phyloP scores from a whole-genome alignment of 2,113 vertebrate genomes.

The Proteles cristata region DNA sequence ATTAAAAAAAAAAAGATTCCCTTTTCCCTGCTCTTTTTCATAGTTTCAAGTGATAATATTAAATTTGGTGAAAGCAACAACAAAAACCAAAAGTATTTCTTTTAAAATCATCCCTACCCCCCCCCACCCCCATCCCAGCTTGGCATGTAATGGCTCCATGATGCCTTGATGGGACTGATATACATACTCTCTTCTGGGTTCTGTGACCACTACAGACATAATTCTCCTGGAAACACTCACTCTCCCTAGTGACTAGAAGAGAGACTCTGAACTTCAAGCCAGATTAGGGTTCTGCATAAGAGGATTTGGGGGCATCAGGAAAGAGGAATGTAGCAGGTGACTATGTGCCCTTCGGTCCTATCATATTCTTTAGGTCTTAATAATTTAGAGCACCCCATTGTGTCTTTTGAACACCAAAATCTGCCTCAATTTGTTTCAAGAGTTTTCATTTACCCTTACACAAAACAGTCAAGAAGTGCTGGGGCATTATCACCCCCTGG shows the following conservation, averaged over 20 bases:
- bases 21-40: background rate
- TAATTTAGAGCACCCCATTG: background rate
- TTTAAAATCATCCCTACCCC: background rate
- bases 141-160: background rate
- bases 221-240: background rate
- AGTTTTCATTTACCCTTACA: background rate
- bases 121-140: background rate
- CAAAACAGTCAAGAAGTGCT: background rate
- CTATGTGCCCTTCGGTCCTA: background rate
- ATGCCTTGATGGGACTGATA: background rate
- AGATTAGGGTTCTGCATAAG: background rate
- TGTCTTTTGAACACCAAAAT: background rate
- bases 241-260: background rate
- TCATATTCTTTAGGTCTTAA: background rate
- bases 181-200: background rate
- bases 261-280: background rate
- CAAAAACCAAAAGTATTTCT: background rate
- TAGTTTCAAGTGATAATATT: slow-evolving; percentile 22
- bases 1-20: background rate
- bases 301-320: background rate
- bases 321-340: background rate
- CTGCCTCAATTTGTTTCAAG: background rate
- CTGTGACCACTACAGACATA: background rate
- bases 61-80: background rate
- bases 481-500: background rate